Evolutionary conservation across 2,888 invertebrate species (phyloP).

Genomic region (Sicus ferrugineus): DNA sequence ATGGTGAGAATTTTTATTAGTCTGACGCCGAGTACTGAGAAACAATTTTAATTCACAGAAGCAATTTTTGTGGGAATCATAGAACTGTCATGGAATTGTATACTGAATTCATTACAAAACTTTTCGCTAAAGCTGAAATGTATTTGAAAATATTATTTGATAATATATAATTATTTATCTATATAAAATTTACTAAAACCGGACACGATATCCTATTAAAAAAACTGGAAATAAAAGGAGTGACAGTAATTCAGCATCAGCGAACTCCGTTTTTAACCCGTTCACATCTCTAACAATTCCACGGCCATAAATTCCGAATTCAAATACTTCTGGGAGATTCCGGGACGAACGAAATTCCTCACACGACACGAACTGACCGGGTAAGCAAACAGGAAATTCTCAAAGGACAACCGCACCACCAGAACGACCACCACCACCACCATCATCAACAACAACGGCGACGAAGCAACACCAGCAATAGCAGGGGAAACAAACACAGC

Average conservation of each 20-base stretch:
- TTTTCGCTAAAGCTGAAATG: too few relatives aligned
- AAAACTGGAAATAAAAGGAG: background rate
- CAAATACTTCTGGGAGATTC: constrained; percentile 24
- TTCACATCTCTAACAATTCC: background rate
- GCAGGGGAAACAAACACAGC: constrained; percentile 34
- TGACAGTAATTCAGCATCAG: too few relatives aligned
- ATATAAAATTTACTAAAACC: too few relatives aligned
- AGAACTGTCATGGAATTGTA: too few relatives aligned
- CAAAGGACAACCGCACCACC: constrained; percentile 1
- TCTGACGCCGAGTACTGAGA: too few relatives aligned
- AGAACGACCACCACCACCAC: background rate
- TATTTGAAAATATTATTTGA: too few relatives aligned
- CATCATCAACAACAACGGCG: constrained; percentile 9
- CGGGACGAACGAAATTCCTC: constrained; percentile 18
- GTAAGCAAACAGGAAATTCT: constrained; percentile 20
- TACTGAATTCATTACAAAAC: too few relatives aligned
- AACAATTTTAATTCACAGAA: too few relatives aligned
- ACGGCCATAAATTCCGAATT: constrained; percentile 29
- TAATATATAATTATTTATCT: too few relatives aligned
- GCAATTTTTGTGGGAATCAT: too few relatives aligned
- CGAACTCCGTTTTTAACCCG: background rate
- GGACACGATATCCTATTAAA: too few relatives aligned
- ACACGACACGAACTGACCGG: constrained; percentile 25
- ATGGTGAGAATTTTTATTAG: too few relatives aligned
- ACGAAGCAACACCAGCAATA: constrained; percentile 16